Conservation (phyloP, 1,140 invertebrate genomes). For the Pristionchus pacificus region DNA sequence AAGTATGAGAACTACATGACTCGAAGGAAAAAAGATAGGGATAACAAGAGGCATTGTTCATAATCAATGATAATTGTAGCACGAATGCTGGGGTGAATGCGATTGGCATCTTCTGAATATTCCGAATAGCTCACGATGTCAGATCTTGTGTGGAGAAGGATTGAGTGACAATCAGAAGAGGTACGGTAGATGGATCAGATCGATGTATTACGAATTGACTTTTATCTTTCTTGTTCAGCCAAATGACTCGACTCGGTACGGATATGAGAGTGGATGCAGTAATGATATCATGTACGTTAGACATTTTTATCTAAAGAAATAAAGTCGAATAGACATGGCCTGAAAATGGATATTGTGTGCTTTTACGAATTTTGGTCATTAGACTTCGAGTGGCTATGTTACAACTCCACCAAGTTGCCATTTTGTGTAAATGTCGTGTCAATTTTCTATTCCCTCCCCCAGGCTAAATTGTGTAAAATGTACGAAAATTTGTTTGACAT, state of each 20-base stretch:
- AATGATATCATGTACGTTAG: slow-evolving; percentile 22
- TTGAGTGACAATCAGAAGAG: slow-evolving; percentile 40
- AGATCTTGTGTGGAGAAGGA: slow-evolving; percentile 43
- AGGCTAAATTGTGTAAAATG: no score
- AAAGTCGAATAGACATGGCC: no score
- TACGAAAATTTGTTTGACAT: no score
- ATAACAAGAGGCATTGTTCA: no score
- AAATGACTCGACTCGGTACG: slow-evolving; percentile 45
- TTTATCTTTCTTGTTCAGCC: slow-evolving; percentile 14
- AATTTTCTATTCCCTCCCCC: no score
- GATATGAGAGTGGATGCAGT: slow-evolving; percentile 47
- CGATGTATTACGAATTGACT: not conserved
- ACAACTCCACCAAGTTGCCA: no score
- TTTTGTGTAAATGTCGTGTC: no score
- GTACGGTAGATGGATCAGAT: slow-evolving; percentile 18
- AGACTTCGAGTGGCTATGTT: no score
- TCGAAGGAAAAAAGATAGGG: no score
- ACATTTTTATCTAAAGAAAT: no score
- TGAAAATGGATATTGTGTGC: no score
- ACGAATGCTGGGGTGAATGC: slow-evolving; percentile 46
- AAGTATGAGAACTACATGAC: not conserved
- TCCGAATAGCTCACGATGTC: slow-evolving; percentile 41
- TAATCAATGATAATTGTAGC: slow-evolving; percentile 34
- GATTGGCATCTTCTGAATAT: slow-evolving; percentile 47
- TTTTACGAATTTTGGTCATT: no score